Evolutionary conservation across 2,113 vertebrate genomes (phyloP).

Genomic region (Alethe castanea): DNA sequence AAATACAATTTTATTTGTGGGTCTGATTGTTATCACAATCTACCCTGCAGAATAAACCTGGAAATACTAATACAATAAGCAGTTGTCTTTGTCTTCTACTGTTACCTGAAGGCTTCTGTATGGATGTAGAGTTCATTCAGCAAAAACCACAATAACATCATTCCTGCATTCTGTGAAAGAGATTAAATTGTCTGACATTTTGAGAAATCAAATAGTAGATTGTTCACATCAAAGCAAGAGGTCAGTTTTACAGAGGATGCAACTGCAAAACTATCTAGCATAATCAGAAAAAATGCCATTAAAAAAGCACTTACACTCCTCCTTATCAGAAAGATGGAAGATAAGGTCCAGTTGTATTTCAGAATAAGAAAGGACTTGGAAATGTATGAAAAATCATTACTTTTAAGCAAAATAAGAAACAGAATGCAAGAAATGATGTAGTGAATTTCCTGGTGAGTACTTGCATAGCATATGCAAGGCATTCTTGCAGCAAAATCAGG

Average conservation of each 20-base stretch:
- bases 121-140: not conserved
- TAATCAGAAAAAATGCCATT: not conserved
- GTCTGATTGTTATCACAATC: not conserved
- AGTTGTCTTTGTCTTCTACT: not conserved
- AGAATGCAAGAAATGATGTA: not conserved
- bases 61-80: not conserved
- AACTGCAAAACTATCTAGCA: not conserved
- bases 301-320: not conserved
- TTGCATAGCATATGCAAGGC: not conserved
- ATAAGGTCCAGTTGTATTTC: not conserved
- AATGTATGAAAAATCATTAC: not conserved
- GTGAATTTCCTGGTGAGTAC: not conserved
- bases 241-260: not conserved
- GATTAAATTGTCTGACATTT: not conserved
- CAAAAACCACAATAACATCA: not conserved
- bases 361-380: not conserved
- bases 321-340: not conserved
- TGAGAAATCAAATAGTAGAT: not conserved
- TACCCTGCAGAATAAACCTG: not conserved
- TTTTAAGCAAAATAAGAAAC: not conserved
- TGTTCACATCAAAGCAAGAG: not conserved
- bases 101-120: not conserved
- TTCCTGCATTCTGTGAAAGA: not conserved
- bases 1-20: not conserved
- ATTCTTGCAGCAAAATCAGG: not conserved